Conservation (phyloP, 2,113 vertebrate genomes). For the Loxodonta africana region DNA sequence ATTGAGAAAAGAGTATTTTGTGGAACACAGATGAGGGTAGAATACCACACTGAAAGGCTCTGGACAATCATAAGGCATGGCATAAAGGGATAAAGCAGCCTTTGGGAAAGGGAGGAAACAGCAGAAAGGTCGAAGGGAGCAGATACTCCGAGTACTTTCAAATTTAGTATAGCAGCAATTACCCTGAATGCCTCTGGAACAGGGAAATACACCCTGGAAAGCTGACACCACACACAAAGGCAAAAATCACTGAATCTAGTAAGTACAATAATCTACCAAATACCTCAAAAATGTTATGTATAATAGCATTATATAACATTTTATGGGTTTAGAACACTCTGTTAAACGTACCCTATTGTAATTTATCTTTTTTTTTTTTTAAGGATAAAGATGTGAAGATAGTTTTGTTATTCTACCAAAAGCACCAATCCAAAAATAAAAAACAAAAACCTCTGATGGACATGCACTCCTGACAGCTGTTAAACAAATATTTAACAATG, state of each 20-base stretch:
- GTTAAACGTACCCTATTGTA: neutral
- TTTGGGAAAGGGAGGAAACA: neutral
- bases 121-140: neutral
- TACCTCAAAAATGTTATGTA: neutral
- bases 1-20: neutral
- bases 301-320: neutral
- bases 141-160: neutral
- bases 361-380: neutral
- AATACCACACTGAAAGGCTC: neutral
- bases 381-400: neutral
- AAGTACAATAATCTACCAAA: neutral
- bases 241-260: neutral
- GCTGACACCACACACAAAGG: neutral
- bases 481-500: slow-evolving; percentile 48
- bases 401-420: slow-evolving; percentile 18
- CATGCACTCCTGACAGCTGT: neutral
- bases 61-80: neutral
- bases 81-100: neutral
- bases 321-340: neutral
- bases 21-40: neutral
- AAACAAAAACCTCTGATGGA: neutral
- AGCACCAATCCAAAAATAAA: slow-evolving; percentile 40
- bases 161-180: neutral
- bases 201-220: neutral
- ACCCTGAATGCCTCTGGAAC: neutral